Evolutionary conservation across 2,797 vertebrate genomes (phyloP), one percentile per base, ranked within the genome.

Genomic region (Liparis tanakae): DNA sequence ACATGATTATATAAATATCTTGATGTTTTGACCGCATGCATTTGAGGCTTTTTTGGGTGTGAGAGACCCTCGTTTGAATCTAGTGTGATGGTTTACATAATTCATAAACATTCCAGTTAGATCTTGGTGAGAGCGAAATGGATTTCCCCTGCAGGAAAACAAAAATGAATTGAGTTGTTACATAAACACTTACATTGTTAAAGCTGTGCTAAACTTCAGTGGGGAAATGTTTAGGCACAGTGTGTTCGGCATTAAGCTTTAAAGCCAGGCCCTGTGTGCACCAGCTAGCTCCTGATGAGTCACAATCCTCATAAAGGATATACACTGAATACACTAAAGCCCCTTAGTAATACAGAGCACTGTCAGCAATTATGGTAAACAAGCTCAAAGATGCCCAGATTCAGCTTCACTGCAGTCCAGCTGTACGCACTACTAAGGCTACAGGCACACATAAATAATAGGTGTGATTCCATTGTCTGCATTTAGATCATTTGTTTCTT

Each of bases 141-240:
- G 85, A 87, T 88, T 88, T 85, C 72, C n/a, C 62, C 70, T 71
- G 67, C 56, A 36, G 53, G 55, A 79, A 70, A 70, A 30, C 53
- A 70, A 0, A 83, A 86, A 80, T 80, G 41, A 83, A 43, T 67
- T 20, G 58, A 67, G 71, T 64, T 72, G 70, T 89, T 93, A 79
- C 10, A 55, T 90, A 89, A 92, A 74, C 58, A 50, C 70, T 83
- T 70, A 67, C 65, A 89, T 81, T 82, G 84, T 90, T 85, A 86
- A 89, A 86, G 72, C 81, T 69, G 71, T 86, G 82, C 79, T 67
- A 67, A 83, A 87, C 64, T 74, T 73, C 78, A 86, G 80, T 54
- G 68, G 36, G 63, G 36, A 72, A 84, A 88, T 83, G 65, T 87
- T 89, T 88, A 83, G 78, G 78, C 79, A 82, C 79, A 69, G 57